phyloP scores from a whole-genome alignment of 2,797 vertebrate species.

The Brotula barbata region DNA sequence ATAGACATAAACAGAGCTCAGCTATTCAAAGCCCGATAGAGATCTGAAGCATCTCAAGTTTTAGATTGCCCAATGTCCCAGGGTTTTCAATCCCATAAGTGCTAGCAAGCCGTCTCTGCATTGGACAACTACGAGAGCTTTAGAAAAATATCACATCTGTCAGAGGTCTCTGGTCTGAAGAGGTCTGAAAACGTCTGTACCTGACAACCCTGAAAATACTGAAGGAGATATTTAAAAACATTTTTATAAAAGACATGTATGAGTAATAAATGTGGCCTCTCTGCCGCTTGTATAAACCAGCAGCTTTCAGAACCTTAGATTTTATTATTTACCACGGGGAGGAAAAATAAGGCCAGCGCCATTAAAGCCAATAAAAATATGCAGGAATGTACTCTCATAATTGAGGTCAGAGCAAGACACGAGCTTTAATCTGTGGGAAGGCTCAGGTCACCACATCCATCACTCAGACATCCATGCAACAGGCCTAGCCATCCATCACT shows the following conservation, averaged over 20 bases:
- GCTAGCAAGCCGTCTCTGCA: background rate
- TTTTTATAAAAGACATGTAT: too few relatives aligned
- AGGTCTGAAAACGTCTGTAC: background rate
- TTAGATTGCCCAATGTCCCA: background rate
- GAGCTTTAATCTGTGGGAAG: conserved; percentile 59
- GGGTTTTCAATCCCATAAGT: background rate
- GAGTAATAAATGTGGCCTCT: too few relatives aligned
- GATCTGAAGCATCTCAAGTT: background rate
- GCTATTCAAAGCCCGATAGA: background rate
- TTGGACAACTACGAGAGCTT: background rate
- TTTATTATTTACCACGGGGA: conserved; percentile 32
- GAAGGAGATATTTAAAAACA: too few relatives aligned
- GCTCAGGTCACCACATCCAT: conserved; percentile 55
- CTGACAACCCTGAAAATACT: too few relatives aligned
- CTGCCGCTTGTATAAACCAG: background rate
- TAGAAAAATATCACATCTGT: background rate
- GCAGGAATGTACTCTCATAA: conserved; percentile 57
- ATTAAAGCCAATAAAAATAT: conserved; percentile 52
- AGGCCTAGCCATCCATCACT: conserved; percentile 61
- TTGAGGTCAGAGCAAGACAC: conserved; percentile 62
- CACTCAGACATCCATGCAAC: conserved; percentile 52
- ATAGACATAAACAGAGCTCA: background rate
- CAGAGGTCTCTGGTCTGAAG: background rate
- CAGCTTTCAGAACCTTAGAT: conserved; percentile 17
- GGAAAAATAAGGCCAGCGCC: conserved; percentile 2